Evolutionary conservation across 1,140 invertebrate species (phyloP), one percentile per base, ranked within the genome.

Genomic region (Chelonus insularis): DNA sequence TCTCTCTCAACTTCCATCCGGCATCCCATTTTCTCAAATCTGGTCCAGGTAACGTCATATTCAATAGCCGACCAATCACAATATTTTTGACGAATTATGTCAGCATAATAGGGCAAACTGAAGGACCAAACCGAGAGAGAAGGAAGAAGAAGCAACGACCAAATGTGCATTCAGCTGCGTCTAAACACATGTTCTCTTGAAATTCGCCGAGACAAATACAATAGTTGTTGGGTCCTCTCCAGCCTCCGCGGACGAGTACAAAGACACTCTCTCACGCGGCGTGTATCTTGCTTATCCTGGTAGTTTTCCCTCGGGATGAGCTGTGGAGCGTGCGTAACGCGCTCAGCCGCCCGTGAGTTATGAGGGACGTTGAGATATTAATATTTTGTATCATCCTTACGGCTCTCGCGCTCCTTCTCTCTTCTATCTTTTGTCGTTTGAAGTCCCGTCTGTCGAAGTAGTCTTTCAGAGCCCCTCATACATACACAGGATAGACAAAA

Each of bases 381-480:
- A 82, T 82, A 82, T 82, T 82, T 81, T 78, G 80, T 82, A 82
- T 82, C 80, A 82, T 82, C 79, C 75, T 80, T 72, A 68, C 63
- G 67, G 58, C 70, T 68, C 63, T 62, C 63, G 58, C 5, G 18
- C 52, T 68, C 64, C 67, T 61, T 63, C 48, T 51, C 29, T 41
- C 37, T 43, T 57, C 72, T 68, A 69, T 77, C 72, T 74, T 79
- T 79, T 78, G 77, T 79, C 77, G 77, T 73, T 72, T 64, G 63
- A 67, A 68, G 66, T 68, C 63, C 60, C 34, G 29, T 37, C 64
- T 39, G 34, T 59, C 29, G n/a, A 50, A 25, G 12, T 41, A 25
- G 16, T 39, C 56, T 58, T 57, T 54, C 50, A 52, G 50, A 45
- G 12, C 25, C 47, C 37, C 57, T 47, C 45, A 43, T 36, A n/a